phyloP scores from a whole-genome alignment of 2,888 invertebrate species.

The Pharmacophagus antenor region DNA sequence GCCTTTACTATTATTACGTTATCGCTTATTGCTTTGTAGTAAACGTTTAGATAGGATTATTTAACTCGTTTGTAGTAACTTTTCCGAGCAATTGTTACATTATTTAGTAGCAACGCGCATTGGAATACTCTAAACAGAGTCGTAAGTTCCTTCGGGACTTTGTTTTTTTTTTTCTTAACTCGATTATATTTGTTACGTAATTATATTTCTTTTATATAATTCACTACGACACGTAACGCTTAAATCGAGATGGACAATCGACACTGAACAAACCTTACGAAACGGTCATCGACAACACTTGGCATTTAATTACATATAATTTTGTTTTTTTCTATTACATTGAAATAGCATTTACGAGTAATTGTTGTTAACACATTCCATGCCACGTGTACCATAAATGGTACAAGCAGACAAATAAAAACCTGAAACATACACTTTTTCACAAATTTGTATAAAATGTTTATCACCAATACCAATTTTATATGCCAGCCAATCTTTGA shows the following conservation, averaged over 20 bases:
- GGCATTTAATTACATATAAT: too few species aligned
- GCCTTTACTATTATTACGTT: slow-evolving; percentile 28
- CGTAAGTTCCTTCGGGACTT: slow-evolving; percentile 3
- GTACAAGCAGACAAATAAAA: too few species aligned
- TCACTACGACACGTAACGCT: neutral
- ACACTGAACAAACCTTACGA: slow-evolving; percentile 1
- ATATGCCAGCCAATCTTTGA: too few species aligned
- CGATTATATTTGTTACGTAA: slow-evolving; percentile 4
- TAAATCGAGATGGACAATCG: neutral
- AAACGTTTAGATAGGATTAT: slow-evolving; percentile 13
- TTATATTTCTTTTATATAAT: neutral
- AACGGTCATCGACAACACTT: slow-evolving; percentile 26
- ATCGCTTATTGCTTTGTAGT: slow-evolving; percentile 21
- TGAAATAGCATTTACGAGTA: slow-evolving; percentile 42
- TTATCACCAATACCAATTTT: too few species aligned
- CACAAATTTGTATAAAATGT: too few species aligned
- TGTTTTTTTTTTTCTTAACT: slow-evolving; percentile 7
- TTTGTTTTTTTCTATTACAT: slow-evolving; percentile 32
- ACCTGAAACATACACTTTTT: too few species aligned
- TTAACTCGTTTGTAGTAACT: slow-evolving; percentile 18
- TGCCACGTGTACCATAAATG: too few species aligned
- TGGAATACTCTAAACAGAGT: slow-evolving; percentile 1
- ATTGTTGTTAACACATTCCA: slow-evolving; percentile 38
- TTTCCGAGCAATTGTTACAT: slow-evolving; percentile 9
- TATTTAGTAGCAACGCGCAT: slow-evolving; percentile 5